A percentile compares a stretch with the other conserved stretches of the same genome.
These are phyloP conservation scores for Limnephilus lunatus DNA, from an alignment of 2,888 invertebrate species.

Conservation along the genomic window DNA sequence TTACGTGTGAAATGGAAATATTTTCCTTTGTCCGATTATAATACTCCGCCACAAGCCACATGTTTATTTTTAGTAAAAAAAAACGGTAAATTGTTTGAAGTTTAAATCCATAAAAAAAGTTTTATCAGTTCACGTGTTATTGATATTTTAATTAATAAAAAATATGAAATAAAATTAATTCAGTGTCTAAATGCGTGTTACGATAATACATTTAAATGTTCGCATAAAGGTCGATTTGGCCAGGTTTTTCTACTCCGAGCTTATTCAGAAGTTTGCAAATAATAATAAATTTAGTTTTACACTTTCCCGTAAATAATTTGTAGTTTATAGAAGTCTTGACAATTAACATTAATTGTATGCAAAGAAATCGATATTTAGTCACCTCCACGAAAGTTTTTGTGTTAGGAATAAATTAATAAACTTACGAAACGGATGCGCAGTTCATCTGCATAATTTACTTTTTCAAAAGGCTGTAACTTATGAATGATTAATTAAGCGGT, in stretches of 20 bases:
- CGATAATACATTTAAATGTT: too few relatives aligned
- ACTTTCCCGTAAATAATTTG: not conserved
- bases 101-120: not conserved
- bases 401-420: constrained; percentile 8
- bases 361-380: not conserved
- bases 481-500: constrained; percentile 15
- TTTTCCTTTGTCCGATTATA: not conserved
- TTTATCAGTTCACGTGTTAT: not conserved
- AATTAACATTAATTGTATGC: not conserved
- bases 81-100: not conserved
- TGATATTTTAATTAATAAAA: not conserved
- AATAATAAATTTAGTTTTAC: too few relatives aligned
- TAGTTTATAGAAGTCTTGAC: not conserved
- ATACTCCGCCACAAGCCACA: not conserved
- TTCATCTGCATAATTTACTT: not conserved
- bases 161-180: not conserved
- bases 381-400: not conserved
- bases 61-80: not conserved
- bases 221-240: not conserved
- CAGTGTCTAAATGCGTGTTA: not conserved
- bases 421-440: constrained; percentile 12
- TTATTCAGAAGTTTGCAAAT: not conserved
- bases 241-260: not conserved
- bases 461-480: constrained; percentile 20
- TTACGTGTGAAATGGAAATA: not conserved